Base-by-base conservation (phyloP, 2,113 vertebrate species). In the Mesocricetus auratus region DNA sequence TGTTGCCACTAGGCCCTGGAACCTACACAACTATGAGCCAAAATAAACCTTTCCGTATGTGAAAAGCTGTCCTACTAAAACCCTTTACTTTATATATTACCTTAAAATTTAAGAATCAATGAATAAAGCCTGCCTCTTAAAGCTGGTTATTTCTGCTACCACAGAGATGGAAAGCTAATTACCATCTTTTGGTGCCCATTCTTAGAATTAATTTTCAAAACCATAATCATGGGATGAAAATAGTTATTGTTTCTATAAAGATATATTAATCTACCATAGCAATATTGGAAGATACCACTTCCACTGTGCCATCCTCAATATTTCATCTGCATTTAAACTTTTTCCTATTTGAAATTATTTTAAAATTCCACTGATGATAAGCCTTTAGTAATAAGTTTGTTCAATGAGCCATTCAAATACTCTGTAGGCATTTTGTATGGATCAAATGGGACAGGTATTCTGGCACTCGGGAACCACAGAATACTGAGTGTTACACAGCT, bases 131-230 rank as follows among this genome's bases (percentile, higher is more conserved):
- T 86, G 42, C 62, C 60, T 86, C 39, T 68, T 86, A 50, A 68
- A 47, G 42, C 17, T 86, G 45, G 31, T 68, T 66, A 47, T 68
- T 45, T 68, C 62, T 24, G 60, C 24, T 64, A 33, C 19, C 82
- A 47, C 60, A 86, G 60, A 64, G 60, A 45, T 45, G 33, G 31
- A 88, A 88, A 56, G 3, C 50, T 66, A 66, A 53, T 11, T 42
- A n/a, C n/a, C 66, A 81, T 71, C 29, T 89, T 90, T 93, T 94
- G 47, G 19, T 50, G 7, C 39, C 31, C 36, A 60, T 86, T 33
- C 17, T 95, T 90, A 75, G 13, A 42, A 93, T 95, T 93, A 94
- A 92, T 82, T 93, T 73, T 93, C 36, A 85, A 69, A 92, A 90
- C 19, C 73, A 73, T 95, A 62, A 68, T 68, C 56, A 66, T 33